Percentiles rank a stretch among this genome's conserved stretches.
These are phyloP conservation scores for Aurelia sp. DNA, from an alignment of 30 jellyfish, hydroid and myxozoan species.

Conservation along the genomic window DNA sequence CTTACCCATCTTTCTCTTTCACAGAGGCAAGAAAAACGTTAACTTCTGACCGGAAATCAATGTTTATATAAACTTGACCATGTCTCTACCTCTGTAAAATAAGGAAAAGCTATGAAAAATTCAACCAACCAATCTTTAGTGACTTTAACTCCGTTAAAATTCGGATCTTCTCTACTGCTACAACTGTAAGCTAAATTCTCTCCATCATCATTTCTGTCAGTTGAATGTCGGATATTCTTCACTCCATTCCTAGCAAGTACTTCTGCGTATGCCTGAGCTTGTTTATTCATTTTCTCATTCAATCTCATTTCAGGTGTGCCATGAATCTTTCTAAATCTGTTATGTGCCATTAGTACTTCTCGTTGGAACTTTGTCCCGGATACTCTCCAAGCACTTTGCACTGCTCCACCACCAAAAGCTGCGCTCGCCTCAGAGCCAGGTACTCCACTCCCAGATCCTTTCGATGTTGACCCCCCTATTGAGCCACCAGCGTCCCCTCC, in stretches of 20 bases:
- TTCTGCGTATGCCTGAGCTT: conserved; percentile 84
- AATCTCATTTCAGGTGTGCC: conserved; percentile 77
- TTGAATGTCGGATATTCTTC: neutral
- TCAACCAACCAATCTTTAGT: conserved; percentile 67
- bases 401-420: too few relatives aligned
- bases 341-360: conserved; percentile 76
- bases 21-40: too few relatives aligned
- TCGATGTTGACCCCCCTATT: too few relatives aligned
- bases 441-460: too few relatives aligned
- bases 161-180: conserved; percentile 47
- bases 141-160: neutral
- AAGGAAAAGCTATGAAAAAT: neutral
- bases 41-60: neutral
- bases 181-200: conserved; percentile 88
- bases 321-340: conserved; percentile 76
- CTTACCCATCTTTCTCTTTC: too few relatives aligned
- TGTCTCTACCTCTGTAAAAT: too few relatives aligned
- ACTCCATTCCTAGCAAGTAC: conserved; percentile 54
- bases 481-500: too few relatives aligned
- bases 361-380: neutral
- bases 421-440: too few relatives aligned
- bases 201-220: conserved; percentile 53
- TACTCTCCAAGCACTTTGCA: too few relatives aligned
- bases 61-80: too few relatives aligned
- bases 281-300: conserved; percentile 66